These are phyloP conservation scores for Sebastes paucispinis DNA, from an alignment of 2,797 vertebrate genomes.

Conservation along the genomic window DNA sequence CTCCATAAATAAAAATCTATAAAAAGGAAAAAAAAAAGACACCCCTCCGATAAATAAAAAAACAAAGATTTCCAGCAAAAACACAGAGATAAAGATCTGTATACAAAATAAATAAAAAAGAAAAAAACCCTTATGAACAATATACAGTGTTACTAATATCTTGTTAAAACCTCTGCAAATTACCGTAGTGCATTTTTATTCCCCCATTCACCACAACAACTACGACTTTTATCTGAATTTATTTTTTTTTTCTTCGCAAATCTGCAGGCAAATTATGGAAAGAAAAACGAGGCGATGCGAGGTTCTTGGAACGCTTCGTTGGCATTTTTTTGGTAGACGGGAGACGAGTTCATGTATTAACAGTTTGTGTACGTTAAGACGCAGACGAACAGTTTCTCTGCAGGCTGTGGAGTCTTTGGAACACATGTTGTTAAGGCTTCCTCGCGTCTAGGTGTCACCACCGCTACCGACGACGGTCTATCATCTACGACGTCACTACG, in stretches of 20 bases:
- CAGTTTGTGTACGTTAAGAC: slow-evolving; percentile 4
- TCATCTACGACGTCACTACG: slow-evolving; percentile 16
- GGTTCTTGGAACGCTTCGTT: neutral
- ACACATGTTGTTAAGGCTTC: neutral
- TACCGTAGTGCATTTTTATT: slow-evolving; percentile 74
- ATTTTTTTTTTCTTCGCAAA: slow-evolving; percentile 29
- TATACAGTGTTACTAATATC: slow-evolving; percentile 80
- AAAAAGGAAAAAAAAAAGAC: slow-evolving; percentile 11
- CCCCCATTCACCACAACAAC: slow-evolving; percentile 56
- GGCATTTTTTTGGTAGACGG: slow-evolving; percentile 14
- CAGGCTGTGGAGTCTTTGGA: neutral
- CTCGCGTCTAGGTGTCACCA: neutral
- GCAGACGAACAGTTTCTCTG: slow-evolving; percentile 7
- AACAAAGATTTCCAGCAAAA: slow-evolving; percentile 72
- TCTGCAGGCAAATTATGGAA: slow-evolving; percentile 62
- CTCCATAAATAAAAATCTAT: slow-evolving; percentile 73
- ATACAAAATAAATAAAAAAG: slow-evolving; percentile 85
- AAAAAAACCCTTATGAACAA: slow-evolving; percentile 73
- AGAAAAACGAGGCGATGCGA: slow-evolving; percentile 20
- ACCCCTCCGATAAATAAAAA: slow-evolving; percentile 73
- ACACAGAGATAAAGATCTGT: slow-evolving; percentile 77
- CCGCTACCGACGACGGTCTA: slow-evolving; percentile 2
- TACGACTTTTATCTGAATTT: slow-evolving; percentile 16
- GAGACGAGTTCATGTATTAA: neutral
- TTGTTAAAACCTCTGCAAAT: slow-evolving; percentile 64